A percentile compares a stretch with the other conserved stretches of the same genome.
Conservation (phyloP, 2,797 vertebrate genomes). For the Brachyrhaphis roseni region DNA sequence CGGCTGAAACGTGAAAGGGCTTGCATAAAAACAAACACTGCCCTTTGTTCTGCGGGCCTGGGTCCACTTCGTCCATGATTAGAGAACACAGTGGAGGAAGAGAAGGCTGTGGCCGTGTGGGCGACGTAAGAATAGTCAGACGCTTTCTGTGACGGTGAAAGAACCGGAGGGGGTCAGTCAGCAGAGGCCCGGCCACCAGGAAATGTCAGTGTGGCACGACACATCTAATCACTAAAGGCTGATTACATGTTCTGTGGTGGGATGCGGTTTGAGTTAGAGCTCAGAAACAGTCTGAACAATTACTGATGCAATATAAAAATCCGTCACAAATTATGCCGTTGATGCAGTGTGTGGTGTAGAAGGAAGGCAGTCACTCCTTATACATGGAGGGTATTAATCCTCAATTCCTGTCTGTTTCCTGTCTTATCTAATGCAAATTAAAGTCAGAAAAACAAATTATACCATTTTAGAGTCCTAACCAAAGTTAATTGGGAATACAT, state of each 20-base stretch:
- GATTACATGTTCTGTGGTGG: constrained; percentile 67
- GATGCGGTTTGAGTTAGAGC: constrained; percentile 21
- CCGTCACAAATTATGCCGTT: background rate
- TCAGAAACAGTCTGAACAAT: background rate
- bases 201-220: constrained; percentile 73
- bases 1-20: constrained; percentile 69
- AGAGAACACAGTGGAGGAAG: constrained; percentile 65
- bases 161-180: constrained; percentile 68
- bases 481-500: background rate
- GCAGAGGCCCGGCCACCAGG: constrained; percentile 59
- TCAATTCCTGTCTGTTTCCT: background rate
- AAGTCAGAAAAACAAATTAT: background rate
- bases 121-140: constrained; percentile 35
- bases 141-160: constrained; percentile 32
- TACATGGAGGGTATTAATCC: background rate
- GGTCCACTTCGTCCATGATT: constrained; percentile 63
- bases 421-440: background rate
- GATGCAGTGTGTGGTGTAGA: background rate
- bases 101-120: constrained; percentile 26
- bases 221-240: constrained; percentile 64
- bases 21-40: constrained; percentile 73
- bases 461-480: background rate
- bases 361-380: background rate
- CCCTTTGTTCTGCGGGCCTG: constrained; percentile 71
- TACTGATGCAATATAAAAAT: background rate